phyloP scores from a whole-genome alignment of 2,888 invertebrate genomes.

The Agriopis aurantiaria region DNA sequence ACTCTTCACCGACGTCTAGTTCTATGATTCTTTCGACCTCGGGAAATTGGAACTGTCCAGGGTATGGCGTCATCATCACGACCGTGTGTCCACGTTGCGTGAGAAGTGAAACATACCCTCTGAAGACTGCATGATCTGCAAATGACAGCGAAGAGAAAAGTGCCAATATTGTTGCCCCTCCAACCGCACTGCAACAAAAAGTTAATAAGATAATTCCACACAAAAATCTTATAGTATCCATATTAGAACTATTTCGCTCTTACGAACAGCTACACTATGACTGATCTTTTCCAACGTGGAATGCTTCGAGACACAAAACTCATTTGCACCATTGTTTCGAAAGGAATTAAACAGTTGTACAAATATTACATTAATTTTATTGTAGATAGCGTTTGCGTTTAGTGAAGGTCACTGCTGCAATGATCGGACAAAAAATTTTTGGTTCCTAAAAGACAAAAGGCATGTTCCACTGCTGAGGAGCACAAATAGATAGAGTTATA shows the following conservation, averaged over 20 bases:
- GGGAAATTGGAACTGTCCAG: conserved; percentile 71
- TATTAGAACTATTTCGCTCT: conserved; percentile 42
- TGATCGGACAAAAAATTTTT: conserved; percentile 11
- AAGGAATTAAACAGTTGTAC: conserved; percentile 53
- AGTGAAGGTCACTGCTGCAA: conserved; percentile 24
- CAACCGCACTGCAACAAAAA: conserved; percentile 50
- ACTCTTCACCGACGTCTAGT: conserved; percentile 72
- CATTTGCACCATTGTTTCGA: conserved; percentile 30
- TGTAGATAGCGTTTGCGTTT: conserved; percentile 39
- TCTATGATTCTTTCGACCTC: conserved; percentile 72
- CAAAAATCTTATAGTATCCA: conserved; percentile 53
- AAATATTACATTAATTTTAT: conserved; percentile 54
- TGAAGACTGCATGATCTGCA: conserved; percentile 75
- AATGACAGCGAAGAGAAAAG: conserved; percentile 76
- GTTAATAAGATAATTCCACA: conserved; percentile 54
- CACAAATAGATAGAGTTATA: not conserved
- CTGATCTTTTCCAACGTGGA: conserved; percentile 33
- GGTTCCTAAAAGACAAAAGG: not conserved
- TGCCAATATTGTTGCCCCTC: conserved; percentile 71
- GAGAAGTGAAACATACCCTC: conserved; percentile 72
- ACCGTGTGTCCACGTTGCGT: conserved; percentile 70
- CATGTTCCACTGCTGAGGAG: too few relatives aligned
- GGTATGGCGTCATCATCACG: conserved; percentile 78
- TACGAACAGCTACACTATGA: conserved; percentile 27
- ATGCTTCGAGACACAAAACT: conserved; percentile 7